phyloP scores from a whole-genome alignment of 2,888 invertebrate genomes.

The Ectemnius lituratus region DNA sequence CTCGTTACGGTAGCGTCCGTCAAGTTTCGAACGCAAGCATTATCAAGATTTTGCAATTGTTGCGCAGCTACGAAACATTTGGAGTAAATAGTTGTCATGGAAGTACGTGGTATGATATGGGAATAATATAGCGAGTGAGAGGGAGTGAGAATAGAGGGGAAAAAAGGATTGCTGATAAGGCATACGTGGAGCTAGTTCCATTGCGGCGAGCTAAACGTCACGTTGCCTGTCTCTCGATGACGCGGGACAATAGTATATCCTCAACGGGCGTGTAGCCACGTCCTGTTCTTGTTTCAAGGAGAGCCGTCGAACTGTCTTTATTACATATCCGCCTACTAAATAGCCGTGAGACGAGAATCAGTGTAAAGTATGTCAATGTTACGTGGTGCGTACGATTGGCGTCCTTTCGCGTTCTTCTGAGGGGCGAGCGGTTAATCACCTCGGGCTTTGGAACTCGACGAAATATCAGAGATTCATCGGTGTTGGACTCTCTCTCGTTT shows the following conservation, averaged over 20 bases:
- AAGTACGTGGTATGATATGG: no score
- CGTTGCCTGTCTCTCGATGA: neutral
- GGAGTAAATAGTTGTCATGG: no score
- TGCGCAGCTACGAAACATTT: no score
- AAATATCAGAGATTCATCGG: slow-evolving; percentile 11
- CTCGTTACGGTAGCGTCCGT: no score
- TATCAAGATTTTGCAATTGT: no score
- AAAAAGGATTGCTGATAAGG: no score
- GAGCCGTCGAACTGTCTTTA: slow-evolving; percentile 38
- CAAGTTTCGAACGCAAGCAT: no score
- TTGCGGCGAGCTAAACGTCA: slow-evolving; percentile 3
- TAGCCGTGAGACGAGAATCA: slow-evolving; percentile 35
- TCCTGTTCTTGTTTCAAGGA: slow-evolving; percentile 41
- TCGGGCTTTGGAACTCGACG: slow-evolving; percentile 7
- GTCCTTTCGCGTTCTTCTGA: slow-evolving; percentile 22
- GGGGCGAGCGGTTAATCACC: slow-evolving; percentile 50
- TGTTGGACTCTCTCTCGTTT: neutral
- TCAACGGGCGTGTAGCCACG: neutral
- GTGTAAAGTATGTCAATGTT: slow-evolving; percentile 53
- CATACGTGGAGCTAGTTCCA: neutral
- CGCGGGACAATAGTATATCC: slow-evolving; percentile 16
- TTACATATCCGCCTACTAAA: slow-evolving; percentile 28
- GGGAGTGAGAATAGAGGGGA: no score
- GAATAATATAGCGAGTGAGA: no score
- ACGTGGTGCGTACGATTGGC: slow-evolving; percentile 32